Conservation (phyloP, 2,888 invertebrate genomes). For the Kryphioiulus occultus region DNA sequence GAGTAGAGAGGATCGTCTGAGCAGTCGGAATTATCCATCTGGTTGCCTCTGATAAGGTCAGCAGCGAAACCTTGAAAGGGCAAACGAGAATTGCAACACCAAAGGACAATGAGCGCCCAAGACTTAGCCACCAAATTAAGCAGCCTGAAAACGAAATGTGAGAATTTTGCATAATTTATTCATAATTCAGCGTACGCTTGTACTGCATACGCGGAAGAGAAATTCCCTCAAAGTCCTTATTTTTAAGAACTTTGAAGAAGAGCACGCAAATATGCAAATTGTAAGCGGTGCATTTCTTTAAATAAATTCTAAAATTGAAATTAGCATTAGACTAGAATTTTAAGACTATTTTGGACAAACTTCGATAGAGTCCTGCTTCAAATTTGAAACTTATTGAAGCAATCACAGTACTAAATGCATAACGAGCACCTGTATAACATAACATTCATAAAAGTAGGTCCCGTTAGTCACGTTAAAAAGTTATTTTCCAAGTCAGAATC, state of each 20-base stretch:
- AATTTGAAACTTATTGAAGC: not conserved
- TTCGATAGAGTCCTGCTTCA: no score
- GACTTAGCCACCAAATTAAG: slow-evolving; percentile 27
- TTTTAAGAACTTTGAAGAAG: no score
- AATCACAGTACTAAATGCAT: no score
- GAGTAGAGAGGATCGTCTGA: not conserved
- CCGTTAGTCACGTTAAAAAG: no score
- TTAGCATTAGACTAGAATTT: no score
- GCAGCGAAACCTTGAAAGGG: not conserved
- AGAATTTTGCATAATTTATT: not conserved
- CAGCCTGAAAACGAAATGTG: not conserved
- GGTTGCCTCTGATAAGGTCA: slow-evolving; percentile 24
- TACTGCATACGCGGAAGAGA: not conserved
- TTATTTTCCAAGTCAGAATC: no score
- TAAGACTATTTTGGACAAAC: not conserved
- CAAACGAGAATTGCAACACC: not conserved
- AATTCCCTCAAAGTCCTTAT: not conserved
- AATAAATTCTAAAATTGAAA: no score
- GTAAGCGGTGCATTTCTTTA: no score
- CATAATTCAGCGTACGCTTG: not conserved
- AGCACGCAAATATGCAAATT: no score
- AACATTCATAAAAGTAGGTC: no score
- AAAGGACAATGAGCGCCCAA: not conserved
- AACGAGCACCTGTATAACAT: no score
- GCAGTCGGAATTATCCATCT: not conserved